Evolutionary conservation across 2,113 vertebrate genomes (phyloP), one percentile per base, ranked within the genome.

Genomic region (Oostethus manadensis): DNA sequence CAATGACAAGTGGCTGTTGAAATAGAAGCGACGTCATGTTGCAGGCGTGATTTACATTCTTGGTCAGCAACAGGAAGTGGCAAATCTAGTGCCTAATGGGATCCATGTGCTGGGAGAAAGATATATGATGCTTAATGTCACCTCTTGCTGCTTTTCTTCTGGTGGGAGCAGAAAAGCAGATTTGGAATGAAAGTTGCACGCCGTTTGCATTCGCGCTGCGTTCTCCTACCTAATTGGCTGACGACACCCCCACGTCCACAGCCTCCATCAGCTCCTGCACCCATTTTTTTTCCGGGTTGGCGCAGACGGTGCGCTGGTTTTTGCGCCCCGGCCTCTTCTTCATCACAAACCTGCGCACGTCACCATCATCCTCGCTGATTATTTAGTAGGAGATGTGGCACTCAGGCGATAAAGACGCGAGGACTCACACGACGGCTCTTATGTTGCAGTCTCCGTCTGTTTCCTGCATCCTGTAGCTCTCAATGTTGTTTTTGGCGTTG

Each of bases 361-460:
- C n/a, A n/a, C n/a, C 11, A 3, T 33, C 29, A 33, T 8, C 29
- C 38, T 42, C 11, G 5, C 38, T 8, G 46, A 15, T 48, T n/a
- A 48, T 2, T 9, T 1, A 9, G 8, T 47, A n/a, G n/a, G n/a
- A n/a, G n/a, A n/a, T n/a, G n/a, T n/a, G n/a, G n/a, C n/a, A n/a
- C n/a, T n/a, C n/a, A n/a, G n/a, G n/a, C n/a, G n/a, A n/a, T n/a
- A 46, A 17, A 4, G 8, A 54, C 8, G 35, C 38, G 29, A 29
- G 18, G 35, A 86, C 90, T 89, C 71, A 91, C 90, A 89, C 68
- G 56, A 88, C 63, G 11, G 90, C 90, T 20, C 49, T 72, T 42
- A 87, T 74, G 83, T 91, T 90, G 76, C 90, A 91, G 54, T 82
- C 86, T 0, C 90, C 90, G 64, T 91, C 90, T 58, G 81, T 76